These are phyloP conservation scores for Apamea crenata DNA, from an alignment of 2,888 invertebrate species.

Conservation along the genomic window DNA sequence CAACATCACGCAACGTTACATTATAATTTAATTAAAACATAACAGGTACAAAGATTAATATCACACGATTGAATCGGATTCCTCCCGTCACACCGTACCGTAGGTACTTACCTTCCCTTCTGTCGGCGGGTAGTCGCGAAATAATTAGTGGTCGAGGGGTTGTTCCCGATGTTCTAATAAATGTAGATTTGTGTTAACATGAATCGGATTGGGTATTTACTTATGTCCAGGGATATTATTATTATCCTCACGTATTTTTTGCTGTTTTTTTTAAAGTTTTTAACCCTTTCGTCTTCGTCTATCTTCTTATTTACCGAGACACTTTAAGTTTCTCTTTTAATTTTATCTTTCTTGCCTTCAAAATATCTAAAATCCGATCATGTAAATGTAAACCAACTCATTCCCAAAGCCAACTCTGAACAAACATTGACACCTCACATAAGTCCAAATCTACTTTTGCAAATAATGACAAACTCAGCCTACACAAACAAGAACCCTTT, in stretches of 20 bases:
- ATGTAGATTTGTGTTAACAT: conserved; percentile 15
- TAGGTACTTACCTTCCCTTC: conserved; percentile 18
- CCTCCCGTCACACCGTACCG: conserved; percentile 26
- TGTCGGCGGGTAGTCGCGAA: conserved; percentile 51
- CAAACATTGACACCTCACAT: background rate
- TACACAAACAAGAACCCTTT: conserved; percentile 45
- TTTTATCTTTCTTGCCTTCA: background rate
- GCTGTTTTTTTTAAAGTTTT: too few relatives aligned
- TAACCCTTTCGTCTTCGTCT: background rate
- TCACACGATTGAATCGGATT: conserved; percentile 32
- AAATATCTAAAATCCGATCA: background rate
- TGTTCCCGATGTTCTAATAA: conserved; percentile 28
- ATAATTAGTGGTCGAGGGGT: conserved; percentile 55
- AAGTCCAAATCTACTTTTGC: conserved; percentile 5
- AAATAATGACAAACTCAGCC: background rate
- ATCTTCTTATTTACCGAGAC: background rate
- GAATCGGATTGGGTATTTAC: background rate
- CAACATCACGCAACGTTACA: background rate
- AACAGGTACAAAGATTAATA: conserved; percentile 54
- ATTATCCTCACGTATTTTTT: too few relatives aligned
- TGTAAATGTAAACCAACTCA: background rate
- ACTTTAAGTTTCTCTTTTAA: too few relatives aligned
- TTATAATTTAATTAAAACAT: conserved; percentile 41
- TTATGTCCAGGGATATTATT: too few relatives aligned
- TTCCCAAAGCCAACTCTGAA: background rate